Evolutionary conservation across 2,113 vertebrate genomes (phyloP), one percentile per base, ranked within the genome.

Genomic region (Pluvianellus socialis): DNA sequence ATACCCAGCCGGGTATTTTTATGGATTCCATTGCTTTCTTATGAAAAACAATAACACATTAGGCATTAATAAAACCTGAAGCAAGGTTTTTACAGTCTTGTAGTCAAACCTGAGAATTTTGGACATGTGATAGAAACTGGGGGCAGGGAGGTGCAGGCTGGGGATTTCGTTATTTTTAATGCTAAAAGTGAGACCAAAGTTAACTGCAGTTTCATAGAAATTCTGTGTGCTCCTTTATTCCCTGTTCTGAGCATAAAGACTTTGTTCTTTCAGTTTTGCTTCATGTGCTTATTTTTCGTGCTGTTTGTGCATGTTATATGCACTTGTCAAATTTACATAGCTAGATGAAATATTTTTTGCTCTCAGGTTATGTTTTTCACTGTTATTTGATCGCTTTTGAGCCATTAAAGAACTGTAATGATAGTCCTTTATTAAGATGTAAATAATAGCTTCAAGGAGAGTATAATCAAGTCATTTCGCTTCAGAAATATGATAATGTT

Each of bases 371-470:
- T 45, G 21, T 71, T 93, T 95, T 87, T 77, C 71, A 71, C 55
- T 50, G 63, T 68, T 92, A 82, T 5, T 82, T 90, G 55, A 77
- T 94, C 0, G 1, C 42, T 93, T 11, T 79, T 72, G 61, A 88
- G 59, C 30, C n/a, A 52, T 59, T 90, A 71, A 86, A 93, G 47
- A 83, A n/a, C 50, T 92, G 47, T 65, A 88, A 27, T 80, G 83
- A 67, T 75, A 90, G 42, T 76, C 40, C 32, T 88, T 74, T 92
- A 73, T 92, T 86, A 86, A 88, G 76, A 79, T 95, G 65, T 88
- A 96, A 95, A 90, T 94, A 96, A 83, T 81, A 80, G 28, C 72
- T 94, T 91, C 67, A 83, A 88, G 74, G 71, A 92, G 75, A 92
- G 27, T 67, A 33, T 80, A 95, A 80, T 93, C 86, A 77, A 86